Evolutionary conservation across 2,113 vertebrate genomes (phyloP), one percentile per base, ranked within the genome.

Genomic region (Notothenia coriiceps): DNA sequence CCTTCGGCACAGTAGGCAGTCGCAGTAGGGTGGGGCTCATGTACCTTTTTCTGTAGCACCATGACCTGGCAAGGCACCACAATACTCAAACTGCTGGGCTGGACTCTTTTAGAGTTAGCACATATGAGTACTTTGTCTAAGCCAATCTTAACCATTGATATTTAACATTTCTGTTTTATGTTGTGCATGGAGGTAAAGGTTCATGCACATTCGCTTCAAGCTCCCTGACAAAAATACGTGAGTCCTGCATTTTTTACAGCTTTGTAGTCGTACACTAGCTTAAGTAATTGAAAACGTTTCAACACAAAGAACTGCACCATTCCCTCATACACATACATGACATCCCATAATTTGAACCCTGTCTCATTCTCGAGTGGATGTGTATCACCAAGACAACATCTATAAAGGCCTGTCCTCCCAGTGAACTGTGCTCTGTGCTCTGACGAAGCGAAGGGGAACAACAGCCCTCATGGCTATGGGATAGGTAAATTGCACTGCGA

Each of bases 361-460:
- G 47, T 70, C 70, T 79, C 62, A 61, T 65, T 82, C 20, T 71
- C 70, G 74, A 75, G 82, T 46, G 77, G 77, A 91, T 86, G 90
- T 93, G 90, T 64, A 83, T 94, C 83, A 81, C 85, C 82, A 69
- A 74, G 91, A 93, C 52, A 92, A 91, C 87, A 93, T 94, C 86
- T 93, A 95, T 85, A 82, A 88, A 94, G 92, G 87, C 57, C 75
- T 93, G 93, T 95, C 95, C 96, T 93, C 76, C 57, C 74, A 51
- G 72, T 95, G 94, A 96, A 95, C 95, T 59, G 73, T 88, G 86
- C 55, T 80, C 89, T 80, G 88, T 78, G 55, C 90, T 91, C 84
- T 86, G 80, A 92, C 85, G 80, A 89, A 88, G 90, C 69, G 52
- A 79, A 65, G 76, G 85, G 87, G 87, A 93, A 92, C 87, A 93